Base-by-base conservation (phyloP, 2,113 vertebrate genomes). In the Octodon degus region DNA sequence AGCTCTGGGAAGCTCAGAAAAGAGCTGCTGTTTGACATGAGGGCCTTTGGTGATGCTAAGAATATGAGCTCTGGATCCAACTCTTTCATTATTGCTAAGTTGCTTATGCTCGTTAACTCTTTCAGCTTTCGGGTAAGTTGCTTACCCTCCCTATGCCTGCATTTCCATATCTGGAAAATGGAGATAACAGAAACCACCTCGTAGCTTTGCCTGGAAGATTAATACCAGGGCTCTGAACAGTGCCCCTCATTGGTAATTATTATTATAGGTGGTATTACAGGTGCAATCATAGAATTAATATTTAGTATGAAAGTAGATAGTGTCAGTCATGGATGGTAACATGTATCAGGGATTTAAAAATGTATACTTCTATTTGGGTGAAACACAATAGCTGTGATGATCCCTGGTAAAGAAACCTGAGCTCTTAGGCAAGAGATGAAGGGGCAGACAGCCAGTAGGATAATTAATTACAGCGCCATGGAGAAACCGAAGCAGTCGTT, bases 301-400 rank as follows among this genome's bases (percentile, higher is more conserved):
- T 47, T 70, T n/a, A 82, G 60, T 94, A 60, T 86, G 86, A 95
- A 86, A 96, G 74, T 68, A 82, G 37, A 50, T 62, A 60, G 87
- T 27, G 37, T 88, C 65, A 65, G 77, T 50, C 25, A 55, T 32
- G 10, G 53, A 47, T 90, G 72, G 34, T 47, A 72, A 84, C 12
- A 79, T 7, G 27, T 14, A 83, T 9, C n/a, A 92, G 47, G 72
- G n/a, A 50, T 93, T 74, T 50, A 72, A 80, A 65, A 81, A 43
- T 47, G 60, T 95, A 30, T 84, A 90, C 81, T 89, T 67, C 60
- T 79, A 37, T 92, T 68, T 82, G 84, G 88, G 88, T 85, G 70
- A 96, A 95, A 95, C 70, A 74, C 32, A 89, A 86, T 79, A 94
- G 40, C 34, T 88, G 83, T 79, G 70, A 85, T 93, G 79, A 94